Conservation (phyloP, 2,797 vertebrate species). For the Ammospiza maritima region DNA sequence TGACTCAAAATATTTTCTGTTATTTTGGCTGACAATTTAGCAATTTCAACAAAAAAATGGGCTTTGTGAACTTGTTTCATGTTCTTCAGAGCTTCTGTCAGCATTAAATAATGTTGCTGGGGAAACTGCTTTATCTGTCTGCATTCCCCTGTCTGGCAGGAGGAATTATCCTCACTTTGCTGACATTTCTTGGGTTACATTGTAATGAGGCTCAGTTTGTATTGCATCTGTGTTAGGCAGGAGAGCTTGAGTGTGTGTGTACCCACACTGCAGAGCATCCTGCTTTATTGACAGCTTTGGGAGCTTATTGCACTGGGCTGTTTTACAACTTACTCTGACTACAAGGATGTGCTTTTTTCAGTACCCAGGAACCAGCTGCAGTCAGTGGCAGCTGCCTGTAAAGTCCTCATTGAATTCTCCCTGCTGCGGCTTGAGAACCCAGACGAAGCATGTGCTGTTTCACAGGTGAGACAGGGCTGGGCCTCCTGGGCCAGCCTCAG, state of each 20-base stretch:
- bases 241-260: neutral
- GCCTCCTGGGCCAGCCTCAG: neutral
- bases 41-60: neutral
- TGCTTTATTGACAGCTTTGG: neutral
- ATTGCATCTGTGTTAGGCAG: neutral
- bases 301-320: neutral
- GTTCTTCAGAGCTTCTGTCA: neutral
- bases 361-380: constrained; percentile 97
- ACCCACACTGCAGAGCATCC: neutral
- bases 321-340: neutral
- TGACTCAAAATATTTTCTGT: neutral
- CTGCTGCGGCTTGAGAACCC: constrained; percentile 95
- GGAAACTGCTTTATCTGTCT: neutral
- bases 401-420: constrained; percentile 97
- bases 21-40: neutral
- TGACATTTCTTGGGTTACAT: neutral
- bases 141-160: neutral
- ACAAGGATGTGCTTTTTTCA: constrained; percentile 61
- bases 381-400: constrained; percentile 95
- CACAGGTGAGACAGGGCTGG: constrained; percentile 85
- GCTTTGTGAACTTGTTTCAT: neutral
- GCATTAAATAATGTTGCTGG: neutral
- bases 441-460: constrained; percentile 97
- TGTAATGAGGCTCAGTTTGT: neutral
- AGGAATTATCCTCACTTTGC: neutral